These are phyloP conservation scores for Otus sunia DNA, from an alignment of 2,113 vertebrate species.

Conservation along the genomic window DNA sequence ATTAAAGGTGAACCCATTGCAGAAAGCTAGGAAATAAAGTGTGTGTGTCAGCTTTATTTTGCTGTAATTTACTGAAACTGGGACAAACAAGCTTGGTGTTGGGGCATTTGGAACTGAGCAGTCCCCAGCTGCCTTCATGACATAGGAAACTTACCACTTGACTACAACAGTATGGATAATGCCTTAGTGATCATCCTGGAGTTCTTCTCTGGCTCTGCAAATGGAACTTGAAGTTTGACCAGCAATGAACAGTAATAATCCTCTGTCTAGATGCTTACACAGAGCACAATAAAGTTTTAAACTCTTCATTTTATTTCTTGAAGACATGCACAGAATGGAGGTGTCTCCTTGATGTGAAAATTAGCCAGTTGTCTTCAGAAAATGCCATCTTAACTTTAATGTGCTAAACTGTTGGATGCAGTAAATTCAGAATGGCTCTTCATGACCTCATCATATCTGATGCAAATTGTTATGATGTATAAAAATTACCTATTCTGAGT, in stretches of 20 bases:
- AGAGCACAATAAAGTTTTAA: neutral
- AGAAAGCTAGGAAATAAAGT: neutral
- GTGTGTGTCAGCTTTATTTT: neutral
- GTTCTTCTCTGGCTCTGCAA: slow-evolving; percentile 34
- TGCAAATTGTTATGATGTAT: neutral
- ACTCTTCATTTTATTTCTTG: neutral
- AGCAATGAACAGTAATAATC: neutral
- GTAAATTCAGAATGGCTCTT: neutral
- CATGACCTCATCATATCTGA: neutral
- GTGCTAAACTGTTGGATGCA: neutral
- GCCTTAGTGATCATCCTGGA: neutral
- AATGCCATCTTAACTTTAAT: neutral
- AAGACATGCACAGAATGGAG: neutral
- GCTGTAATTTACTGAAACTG: slow-evolving; percentile 31
- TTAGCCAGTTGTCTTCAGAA: neutral
- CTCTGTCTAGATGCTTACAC: neutral
- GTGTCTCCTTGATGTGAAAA: neutral
- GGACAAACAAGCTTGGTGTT: slow-evolving; percentile 38
- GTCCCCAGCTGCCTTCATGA: slow-evolving; percentile 30
- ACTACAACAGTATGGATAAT: slow-evolving; percentile 29
- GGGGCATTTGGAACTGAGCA: slow-evolving; percentile 7
- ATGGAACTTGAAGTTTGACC: slow-evolving; percentile 1
- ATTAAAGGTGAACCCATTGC: neutral
- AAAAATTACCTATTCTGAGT: neutral
- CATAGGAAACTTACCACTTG: slow-evolving; percentile 9